Conservation (phyloP, 2,113 vertebrate species). For the Rhabdomys dilectus region DNA sequence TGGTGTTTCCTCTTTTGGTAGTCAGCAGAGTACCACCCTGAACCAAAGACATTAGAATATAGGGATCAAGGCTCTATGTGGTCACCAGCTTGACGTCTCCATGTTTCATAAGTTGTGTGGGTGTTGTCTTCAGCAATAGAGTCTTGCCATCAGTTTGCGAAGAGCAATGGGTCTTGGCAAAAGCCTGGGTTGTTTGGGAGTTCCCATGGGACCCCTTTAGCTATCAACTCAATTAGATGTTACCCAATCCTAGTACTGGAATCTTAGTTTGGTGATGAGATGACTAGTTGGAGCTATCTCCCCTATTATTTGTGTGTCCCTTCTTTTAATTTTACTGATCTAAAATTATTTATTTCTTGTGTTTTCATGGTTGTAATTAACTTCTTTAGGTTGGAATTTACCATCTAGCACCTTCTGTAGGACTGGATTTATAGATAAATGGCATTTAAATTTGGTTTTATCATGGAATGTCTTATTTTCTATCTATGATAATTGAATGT, state of each 20-base stretch:
- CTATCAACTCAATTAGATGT: background rate
- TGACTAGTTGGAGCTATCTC: background rate
- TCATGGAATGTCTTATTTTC: background rate
- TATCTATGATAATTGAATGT: background rate
- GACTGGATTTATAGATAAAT: background rate
- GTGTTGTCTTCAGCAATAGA: background rate
- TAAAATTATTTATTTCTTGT: background rate
- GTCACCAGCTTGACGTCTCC: background rate
- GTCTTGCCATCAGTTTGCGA: background rate
- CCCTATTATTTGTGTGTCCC: background rate
- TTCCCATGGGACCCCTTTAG: background rate
- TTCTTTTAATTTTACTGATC: background rate
- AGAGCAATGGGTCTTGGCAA: background rate
- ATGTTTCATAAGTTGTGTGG: background rate
- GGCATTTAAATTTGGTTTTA: background rate
- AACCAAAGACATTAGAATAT: background rate
- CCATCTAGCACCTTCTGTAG: background rate
- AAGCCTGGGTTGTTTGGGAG: background rate
- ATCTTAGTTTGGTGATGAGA: background rate
- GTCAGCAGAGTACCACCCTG: background rate
- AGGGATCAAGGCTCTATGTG: background rate
- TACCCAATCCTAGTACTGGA: background rate
- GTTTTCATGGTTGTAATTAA: background rate
- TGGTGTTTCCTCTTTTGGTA: background rate
- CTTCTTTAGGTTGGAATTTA: background rate